Conservation (phyloP, 2,888 invertebrate genomes). For the Eupelmus urozonus region DNA sequence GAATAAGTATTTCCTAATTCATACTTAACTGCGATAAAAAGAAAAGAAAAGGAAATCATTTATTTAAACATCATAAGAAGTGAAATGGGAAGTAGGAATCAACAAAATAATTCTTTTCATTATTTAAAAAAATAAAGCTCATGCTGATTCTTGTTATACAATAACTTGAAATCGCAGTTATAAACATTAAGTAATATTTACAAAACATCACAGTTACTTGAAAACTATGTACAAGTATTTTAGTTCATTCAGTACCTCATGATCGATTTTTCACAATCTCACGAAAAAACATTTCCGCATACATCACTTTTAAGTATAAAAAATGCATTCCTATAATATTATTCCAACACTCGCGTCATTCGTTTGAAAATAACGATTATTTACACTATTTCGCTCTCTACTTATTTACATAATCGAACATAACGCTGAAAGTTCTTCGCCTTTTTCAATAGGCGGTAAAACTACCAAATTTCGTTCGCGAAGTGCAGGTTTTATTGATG, state of each 20-base stretch:
- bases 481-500: conserved; percentile 83
- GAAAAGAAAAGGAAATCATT: conserved; percentile 28
- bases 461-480: conserved; percentile 83
- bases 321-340: conserved; percentile 41
- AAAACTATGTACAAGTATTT: conserved; percentile 59
- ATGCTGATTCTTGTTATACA: conserved; percentile 55
- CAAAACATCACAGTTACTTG: conserved; percentile 62
- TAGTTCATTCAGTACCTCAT: conserved; percentile 41
- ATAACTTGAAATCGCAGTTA: conserved; percentile 56
- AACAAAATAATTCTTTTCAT: conserved; percentile 62
- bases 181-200: conserved; percentile 59
- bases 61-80: conserved; percentile 30
- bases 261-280: conserved; percentile 23
- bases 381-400: conserved; percentile 49
- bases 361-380: conserved; percentile 53
- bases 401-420: conserved; percentile 89
- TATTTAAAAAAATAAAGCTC: conserved; percentile 58
- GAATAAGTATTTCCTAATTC: conserved; percentile 20
- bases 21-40: conserved; percentile 11
- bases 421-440: conserved; percentile 89
- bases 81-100: conserved; percentile 42
- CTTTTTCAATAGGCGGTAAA: conserved; percentile 85
- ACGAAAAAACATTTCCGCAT: conserved; percentile 24
- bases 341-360: conserved; percentile 23
- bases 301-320: conserved; percentile 40